Base-by-base conservation (phyloP, 2,888 invertebrate genomes). In the Cephus sareptanus region DNA sequence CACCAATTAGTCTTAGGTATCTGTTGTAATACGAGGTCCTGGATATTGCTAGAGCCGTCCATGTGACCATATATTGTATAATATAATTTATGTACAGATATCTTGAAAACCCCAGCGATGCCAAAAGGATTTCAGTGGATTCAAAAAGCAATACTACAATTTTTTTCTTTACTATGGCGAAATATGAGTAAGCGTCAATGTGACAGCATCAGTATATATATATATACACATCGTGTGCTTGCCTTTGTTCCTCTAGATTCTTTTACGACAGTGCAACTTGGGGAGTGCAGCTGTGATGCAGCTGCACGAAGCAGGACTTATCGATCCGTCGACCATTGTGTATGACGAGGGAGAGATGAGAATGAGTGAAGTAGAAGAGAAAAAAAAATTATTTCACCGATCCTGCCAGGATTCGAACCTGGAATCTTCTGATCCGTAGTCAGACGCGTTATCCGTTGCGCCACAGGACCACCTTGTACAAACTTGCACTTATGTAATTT, bases 391-490 rank as follows among this genome's bases (percentile, higher is more conserved):
- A 56, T 23, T 56, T 68, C n/a, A 15, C 40, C 89, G 89, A 89
- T 88, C 87, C 89, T 89, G 88, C 88, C 87, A 87, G 88, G 88
- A 87, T 87, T 86, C 87, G 87, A 87, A 87, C 87, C 88, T 86
- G 87, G 87, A 88, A 87, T 87, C 85, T 88, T 87, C 87, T 88
- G 87, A 88, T 87, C 86, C 87, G 87, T 88, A 88, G 87, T 87
- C 87, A 86, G 85, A 87, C 87, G 86, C 87, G 87, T 88, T 87
- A 85, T 87, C 86, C 87, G 84, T 86, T 86, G 87, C 86, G 88
- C 87, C 87, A 86, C 87, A 88, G 87, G 87, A 87, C 87, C 87
- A 71, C 23, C 9, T 56, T 23, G 0, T 56, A 56, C 23, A 56
- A 9, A 9, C 9, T 56, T 56, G 23, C 56, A 56, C 2, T 23